Base-by-base conservation (phyloP, 2,113 vertebrate genomes). In the Pelusios castaneus region DNA sequence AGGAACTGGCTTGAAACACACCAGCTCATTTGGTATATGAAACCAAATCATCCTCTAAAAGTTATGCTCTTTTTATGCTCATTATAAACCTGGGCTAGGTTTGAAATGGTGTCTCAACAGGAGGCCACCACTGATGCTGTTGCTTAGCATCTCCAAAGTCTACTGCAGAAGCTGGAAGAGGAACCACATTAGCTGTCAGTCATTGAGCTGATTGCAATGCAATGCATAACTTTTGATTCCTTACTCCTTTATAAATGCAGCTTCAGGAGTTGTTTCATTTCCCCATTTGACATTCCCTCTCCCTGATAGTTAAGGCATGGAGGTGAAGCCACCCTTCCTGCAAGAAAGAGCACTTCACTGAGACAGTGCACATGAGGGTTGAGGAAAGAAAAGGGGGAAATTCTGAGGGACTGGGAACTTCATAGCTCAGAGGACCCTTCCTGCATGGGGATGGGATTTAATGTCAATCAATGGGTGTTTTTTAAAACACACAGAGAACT, bases 201-300 rank as follows among this genome's bases (percentile, higher is more conserved):
- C 3, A 45, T 3, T 60, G n/a, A n/a, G 63, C 31, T 10, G n/a
- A n/a, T n/a, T n/a, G n/a, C n/a, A n/a, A n/a, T n/a, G n/a, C n/a
- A n/a, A n/a, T n/a, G n/a, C n/a, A n/a, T n/a, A n/a, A n/a, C n/a
- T n/a, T n/a, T n/a, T n/a, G n/a, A n/a, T n/a, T n/a, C n/a, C n/a
- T n/a, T n/a, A n/a, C 63, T 76, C 41, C 58, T 51, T 51, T 38
- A 29, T 25, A 38, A 84, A 55, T 49, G 21, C 52, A 80, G 47
- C n/a, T 75, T 45, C 49, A 34, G 67, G 10, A 34, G 76, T 27
- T 25, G 9, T 47, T 70, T 38, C 88, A 31, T 45, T 21, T 12
- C 51, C 34, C n/a, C 0, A 0, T 0, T 17, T 22, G n/a, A 2
- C n/a, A 70, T 38, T 70, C 29, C 63, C 31, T 49, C 47, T 16